These are phyloP conservation scores for Heliconius cydno DNA, from an alignment of 2,888 invertebrate species.

Conservation along the genomic window DNA sequence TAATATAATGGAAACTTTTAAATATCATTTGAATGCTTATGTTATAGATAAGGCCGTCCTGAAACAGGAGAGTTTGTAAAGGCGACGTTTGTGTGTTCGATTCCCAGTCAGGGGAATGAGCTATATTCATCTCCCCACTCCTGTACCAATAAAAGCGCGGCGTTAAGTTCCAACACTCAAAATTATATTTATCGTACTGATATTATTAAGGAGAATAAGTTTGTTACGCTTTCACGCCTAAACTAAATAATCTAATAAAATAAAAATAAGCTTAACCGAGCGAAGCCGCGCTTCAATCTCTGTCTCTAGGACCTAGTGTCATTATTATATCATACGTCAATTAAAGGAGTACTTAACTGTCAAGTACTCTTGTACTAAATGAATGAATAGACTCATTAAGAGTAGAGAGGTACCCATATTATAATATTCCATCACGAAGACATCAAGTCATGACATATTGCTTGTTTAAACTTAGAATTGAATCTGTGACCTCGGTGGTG, in stretches of 20 bases:
- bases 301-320: neutral
- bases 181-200: too few relatives aligned
- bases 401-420: neutral
- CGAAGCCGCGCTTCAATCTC: too few relatives aligned
- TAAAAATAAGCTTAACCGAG: too few relatives aligned
- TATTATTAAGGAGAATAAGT: too few relatives aligned
- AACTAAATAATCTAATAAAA: too few relatives aligned
- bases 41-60: neutral
- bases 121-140: neutral
- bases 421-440: neutral
- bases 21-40: neutral
- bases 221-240: neutral
- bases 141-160: neutral
- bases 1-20: neutral
- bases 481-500: conserved; percentile 14
- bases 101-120: neutral
- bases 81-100: neutral
- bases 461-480: neutral
- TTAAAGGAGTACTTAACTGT: neutral
- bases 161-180: neutral
- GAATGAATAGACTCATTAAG: conserved; percentile 17
- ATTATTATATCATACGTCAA: neutral
- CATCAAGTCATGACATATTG: neutral
- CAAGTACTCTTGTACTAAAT: conserved; percentile 13
- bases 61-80: neutral